Conservation (phyloP, 2,888 invertebrate genomes). For the Nomada goodeniana region DNA sequence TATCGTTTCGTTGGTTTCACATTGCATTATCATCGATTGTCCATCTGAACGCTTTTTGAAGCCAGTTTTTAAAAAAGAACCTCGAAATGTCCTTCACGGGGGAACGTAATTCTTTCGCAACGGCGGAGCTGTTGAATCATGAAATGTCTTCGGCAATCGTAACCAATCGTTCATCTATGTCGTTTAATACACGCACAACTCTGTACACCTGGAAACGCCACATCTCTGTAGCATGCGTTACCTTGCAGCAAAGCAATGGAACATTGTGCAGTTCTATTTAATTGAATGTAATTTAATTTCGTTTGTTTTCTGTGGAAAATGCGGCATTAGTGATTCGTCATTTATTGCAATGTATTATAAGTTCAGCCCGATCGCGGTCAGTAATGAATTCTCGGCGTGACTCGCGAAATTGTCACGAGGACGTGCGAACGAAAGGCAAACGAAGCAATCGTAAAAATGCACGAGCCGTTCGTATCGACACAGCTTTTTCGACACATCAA, state of each 20-base stretch:
- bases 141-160: background rate
- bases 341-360: no score
- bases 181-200: background rate
- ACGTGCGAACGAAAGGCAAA: conserved; percentile 10
- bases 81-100: background rate
- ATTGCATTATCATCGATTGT: no score
- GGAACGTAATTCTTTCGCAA: background rate
- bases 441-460: background rate
- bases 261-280: no score
- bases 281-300: no score
- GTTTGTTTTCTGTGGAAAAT: no score
- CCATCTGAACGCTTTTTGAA: background rate
- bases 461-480: background rate
- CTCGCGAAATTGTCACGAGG: background rate
- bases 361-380: no score
- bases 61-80: background rate
- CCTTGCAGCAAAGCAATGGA: no score
- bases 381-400: no score
- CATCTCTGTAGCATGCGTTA: no score
- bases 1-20: no score
- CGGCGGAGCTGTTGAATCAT: conserved; percentile 3
- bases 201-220: background rate
- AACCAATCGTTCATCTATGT: background rate
- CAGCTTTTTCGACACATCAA: conserved; percentile 1
- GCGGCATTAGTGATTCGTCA: no score